Evolutionary conservation across 64 coral and sea anemone species (phyloP).

Genomic region (Hydrozoanthus tunicans): DNA sequence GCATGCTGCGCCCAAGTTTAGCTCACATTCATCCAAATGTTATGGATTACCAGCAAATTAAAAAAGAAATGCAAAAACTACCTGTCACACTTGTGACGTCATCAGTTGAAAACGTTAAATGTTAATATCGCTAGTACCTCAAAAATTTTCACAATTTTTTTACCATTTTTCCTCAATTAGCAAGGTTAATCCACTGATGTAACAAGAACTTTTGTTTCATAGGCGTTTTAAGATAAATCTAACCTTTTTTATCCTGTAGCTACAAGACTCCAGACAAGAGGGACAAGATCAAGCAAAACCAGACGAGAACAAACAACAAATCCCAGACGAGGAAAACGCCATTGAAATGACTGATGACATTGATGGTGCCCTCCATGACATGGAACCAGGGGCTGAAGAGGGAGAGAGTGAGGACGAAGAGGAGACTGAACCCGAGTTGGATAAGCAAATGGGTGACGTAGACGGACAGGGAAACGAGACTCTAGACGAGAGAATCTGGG

Average conservation of each 20-base stretch:
- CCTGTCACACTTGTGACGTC: too few relatives aligned
- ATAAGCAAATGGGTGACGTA: conserved; percentile 94
- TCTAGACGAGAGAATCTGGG: conserved; percentile 96
- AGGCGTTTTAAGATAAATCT: too few relatives aligned
- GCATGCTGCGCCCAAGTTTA: too few relatives aligned
- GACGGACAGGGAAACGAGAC: conserved; percentile 76
- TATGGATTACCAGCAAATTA: too few relatives aligned
- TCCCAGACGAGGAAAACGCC: conserved; percentile 93
- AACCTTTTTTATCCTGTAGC: conserved; percentile 36
- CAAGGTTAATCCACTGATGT: too few relatives aligned
- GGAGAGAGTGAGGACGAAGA: conserved; percentile 66
- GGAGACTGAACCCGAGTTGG: conserved; percentile 73
- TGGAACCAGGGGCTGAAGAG: conserved; percentile 60
- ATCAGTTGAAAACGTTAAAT: too few relatives aligned
- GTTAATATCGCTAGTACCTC: too few relatives aligned
- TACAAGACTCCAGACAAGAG: conserved; percentile 83
- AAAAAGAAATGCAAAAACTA: too few relatives aligned
- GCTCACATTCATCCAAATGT: too few relatives aligned
- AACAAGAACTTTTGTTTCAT: too few relatives aligned
- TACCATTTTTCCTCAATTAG: too few relatives aligned
- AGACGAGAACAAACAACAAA: conserved; percentile 76
- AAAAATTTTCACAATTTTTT: too few relatives aligned
- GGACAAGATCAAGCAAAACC: conserved; percentile 71
- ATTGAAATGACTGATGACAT: conserved; percentile 98
- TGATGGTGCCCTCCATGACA: conserved; percentile 87